These are phyloP conservation scores for Ranitomeya variabilis DNA, from an alignment of 2,113 vertebrate genomes.

Conservation along the genomic window DNA sequence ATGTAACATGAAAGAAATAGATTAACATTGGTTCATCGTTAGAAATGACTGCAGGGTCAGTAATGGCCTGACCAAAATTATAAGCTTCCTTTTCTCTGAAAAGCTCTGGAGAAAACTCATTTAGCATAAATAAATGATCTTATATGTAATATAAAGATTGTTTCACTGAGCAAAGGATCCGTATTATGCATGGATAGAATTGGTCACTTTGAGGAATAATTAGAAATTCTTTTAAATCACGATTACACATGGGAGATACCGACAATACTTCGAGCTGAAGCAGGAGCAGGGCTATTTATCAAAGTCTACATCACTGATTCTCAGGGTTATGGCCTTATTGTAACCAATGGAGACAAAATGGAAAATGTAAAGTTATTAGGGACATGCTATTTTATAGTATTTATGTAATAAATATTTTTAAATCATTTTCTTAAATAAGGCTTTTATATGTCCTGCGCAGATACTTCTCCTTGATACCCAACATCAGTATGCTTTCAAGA, in stretches of 20 bases:
- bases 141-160: conserved; percentile 38
- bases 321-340: background rate
- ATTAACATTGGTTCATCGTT: conserved; percentile 56
- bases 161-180: conserved; percentile 50
- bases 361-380: background rate
- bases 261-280: background rate
- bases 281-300: conserved; percentile 4
- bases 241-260: conserved; percentile 42
- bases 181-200: conserved; percentile 40
- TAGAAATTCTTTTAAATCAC: conserved; percentile 43
- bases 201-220: conserved; percentile 56
- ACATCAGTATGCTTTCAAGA: too few species aligned
- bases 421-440: background rate
- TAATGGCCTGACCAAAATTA: conserved; percentile 45
- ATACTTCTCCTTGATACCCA: too few species aligned
- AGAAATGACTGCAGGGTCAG: conserved; percentile 53
- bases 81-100: conserved; percentile 25
- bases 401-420: background rate
- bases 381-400: background rate
- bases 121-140: conserved; percentile 53
- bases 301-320: conserved; percentile 14
- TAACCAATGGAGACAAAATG: background rate
- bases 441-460: too few species aligned
- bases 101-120: conserved; percentile 57
- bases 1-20: conserved; percentile 44